A percentile compares a stretch with the other conserved stretches of the same genome.
Conservation (phyloP, 2,888 invertebrate species). For the Formica aserva region DNA sequence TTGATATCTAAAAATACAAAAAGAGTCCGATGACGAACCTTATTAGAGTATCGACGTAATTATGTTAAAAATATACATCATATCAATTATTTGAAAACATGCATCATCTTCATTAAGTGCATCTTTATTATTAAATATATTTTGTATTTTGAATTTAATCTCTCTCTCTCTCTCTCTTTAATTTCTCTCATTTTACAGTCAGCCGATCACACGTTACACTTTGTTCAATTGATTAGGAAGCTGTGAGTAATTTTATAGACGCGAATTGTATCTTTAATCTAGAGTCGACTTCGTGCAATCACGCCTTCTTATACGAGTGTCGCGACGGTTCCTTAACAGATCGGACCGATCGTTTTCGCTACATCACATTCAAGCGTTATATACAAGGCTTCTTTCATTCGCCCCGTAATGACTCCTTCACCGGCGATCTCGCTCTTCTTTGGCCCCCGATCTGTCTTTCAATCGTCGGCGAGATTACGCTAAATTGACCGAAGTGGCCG, state of each 20-base stretch:
- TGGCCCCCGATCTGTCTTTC: conserved; percentile 57
- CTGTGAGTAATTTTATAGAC: conserved; percentile 16
- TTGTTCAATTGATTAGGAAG: background rate
- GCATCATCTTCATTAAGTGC: background rate
- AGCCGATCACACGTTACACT: background rate
- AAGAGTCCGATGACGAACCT: background rate
- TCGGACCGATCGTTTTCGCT: conserved; percentile 20
- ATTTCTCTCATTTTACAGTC: background rate
- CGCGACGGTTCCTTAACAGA: background rate
- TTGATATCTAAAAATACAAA: conserved; percentile 78
- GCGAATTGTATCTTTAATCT: conserved; percentile 25
- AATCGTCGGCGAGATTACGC: conserved; percentile 76
- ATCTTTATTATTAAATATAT: background rate
- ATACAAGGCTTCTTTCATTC: conserved; percentile 56
- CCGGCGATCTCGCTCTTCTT: conserved; percentile 64
- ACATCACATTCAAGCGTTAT: conserved; percentile 9
- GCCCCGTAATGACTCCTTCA: conserved; percentile 61
- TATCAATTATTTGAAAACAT: background rate
- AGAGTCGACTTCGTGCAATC: background rate
- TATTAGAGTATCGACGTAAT: background rate
- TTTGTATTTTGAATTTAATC: background rate
- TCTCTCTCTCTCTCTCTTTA: too few relatives aligned
- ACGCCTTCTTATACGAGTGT: background rate
- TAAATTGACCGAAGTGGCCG: conserved; percentile 78
- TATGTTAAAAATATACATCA: background rate